phyloP scores from a whole-genome alignment of 2,888 invertebrate species.

The Drosophila falleni region DNA sequence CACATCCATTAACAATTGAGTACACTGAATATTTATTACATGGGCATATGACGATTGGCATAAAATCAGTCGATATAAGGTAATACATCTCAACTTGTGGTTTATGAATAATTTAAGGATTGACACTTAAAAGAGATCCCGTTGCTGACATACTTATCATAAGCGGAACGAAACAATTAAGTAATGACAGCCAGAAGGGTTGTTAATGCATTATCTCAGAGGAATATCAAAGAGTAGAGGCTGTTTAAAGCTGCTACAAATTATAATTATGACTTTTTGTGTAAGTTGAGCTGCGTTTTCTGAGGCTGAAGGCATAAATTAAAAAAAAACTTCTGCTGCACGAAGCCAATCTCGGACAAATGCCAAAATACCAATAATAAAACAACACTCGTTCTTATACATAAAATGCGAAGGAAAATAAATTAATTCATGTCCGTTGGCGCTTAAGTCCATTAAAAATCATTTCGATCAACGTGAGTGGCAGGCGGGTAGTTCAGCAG shows the following conservation, averaged over 20 bases:
- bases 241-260: background rate
- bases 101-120: conserved; percentile 34
- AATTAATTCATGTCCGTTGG: conserved; percentile 68
- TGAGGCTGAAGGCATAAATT: conserved; percentile 25
- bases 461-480: conserved; percentile 67
- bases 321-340: background rate
- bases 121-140: conserved; percentile 22
- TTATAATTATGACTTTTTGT: background rate
- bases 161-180: conserved; percentile 26
- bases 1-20: background rate
- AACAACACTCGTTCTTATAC: conserved; percentile 8
- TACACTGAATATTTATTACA: conserved; percentile 44
- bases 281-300: too few relatives aligned
- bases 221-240: background rate
- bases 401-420: conserved; percentile 38
- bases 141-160: background rate
- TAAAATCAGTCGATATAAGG: conserved; percentile 10
- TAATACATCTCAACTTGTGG: conserved; percentile 8
- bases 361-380: conserved; percentile 16
- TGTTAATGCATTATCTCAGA: conserved; percentile 14
- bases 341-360: conserved; percentile 33
- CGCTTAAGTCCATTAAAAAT: conserved; percentile 73
- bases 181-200: conserved; percentile 26
- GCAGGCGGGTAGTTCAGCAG: conserved; percentile 24
- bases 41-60: background rate